Evolutionary conservation across 2,888 invertebrate species (phyloP), one percentile per base, ranked within the genome.

Genomic region (Parnassius glacialis): DNA sequence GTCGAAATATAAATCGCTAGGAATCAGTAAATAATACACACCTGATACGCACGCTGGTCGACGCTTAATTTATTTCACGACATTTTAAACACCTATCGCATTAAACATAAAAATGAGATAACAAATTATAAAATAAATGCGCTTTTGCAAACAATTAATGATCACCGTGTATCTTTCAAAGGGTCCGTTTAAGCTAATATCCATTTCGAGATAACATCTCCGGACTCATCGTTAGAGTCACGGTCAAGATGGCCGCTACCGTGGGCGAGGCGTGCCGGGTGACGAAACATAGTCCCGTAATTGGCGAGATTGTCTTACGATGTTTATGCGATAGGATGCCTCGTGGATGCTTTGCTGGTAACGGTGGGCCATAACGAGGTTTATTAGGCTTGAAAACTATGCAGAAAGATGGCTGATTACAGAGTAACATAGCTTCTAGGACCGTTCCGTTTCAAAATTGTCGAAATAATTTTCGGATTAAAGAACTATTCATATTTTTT

Each of bases 281-380:
- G 64, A 64, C 59, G 59, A 64, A 60, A 60, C 43, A 13, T 55
- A 50, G 56, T 47, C 52, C 34, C 43, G 60, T 64, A 64, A 64
- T 64, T 64, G 64, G 60, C 25, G 11, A 56, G 62, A 58, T 62
- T 11, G 54, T 51, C 58, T 43, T 58, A 53, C 12, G 52, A n/a
- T 56, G 45, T 34, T 57, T 58, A 50, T 53, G 52, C 41, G 57
- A 62, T 57, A 57, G 20, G 13, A 61, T 53, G 47, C 25, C 50
- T 57, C 5, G 47, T 12, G 25, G 9, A n/a, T 13, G 12, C 51
- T 57, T 34, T 42, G 41, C 34, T 9, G 41, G 45, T 47, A 47
- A 34, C 44, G 53, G 59, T 56, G 47, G 5, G 43, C 3, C n/a
- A 16, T 47, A 53, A 53, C 42, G 47, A 59, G 59, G n/a, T 47